These are phyloP conservation scores for Heterohyrax brucei DNA, from an alignment of 2,797 vertebrate genomes.

Conservation along the genomic window DNA sequence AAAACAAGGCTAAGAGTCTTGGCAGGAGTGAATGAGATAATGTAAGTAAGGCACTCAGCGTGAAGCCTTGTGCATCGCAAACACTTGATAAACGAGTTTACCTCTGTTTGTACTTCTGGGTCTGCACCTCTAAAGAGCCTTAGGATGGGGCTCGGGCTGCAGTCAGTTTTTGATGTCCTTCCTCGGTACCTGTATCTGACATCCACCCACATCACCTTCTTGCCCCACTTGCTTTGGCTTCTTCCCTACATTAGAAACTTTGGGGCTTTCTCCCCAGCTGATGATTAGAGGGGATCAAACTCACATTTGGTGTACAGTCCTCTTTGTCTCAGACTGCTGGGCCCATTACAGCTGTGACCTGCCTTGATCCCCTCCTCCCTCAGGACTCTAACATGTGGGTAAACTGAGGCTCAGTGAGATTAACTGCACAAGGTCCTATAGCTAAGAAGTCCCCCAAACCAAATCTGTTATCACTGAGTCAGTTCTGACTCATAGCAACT, in stretches of 20 bases:
- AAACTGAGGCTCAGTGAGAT: background rate
- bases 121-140: background rate
- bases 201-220: background rate
- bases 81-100: background rate
- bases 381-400: background rate
- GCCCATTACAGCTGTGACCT: accelerated
- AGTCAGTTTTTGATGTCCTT: no score
- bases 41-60: accelerated
- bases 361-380: background rate
- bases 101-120: background rate
- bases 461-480: no score
- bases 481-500: no score
- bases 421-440: no score
- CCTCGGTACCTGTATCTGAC: background rate
- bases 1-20: background rate
- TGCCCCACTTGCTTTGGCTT: background rate
- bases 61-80: background rate
- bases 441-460: background rate
- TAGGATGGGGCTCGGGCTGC: background rate
- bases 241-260: background rate
- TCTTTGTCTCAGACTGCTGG: accelerated
- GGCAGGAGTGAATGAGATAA: background rate
- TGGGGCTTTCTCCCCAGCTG: background rate
- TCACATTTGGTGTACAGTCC: accelerated
- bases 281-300: background rate